Percentiles rank a stretch among this genome's conserved stretches.
phyloP scores from a whole-genome alignment of 2,888 invertebrate genomes.

The Acrobasis suavella region DNA sequence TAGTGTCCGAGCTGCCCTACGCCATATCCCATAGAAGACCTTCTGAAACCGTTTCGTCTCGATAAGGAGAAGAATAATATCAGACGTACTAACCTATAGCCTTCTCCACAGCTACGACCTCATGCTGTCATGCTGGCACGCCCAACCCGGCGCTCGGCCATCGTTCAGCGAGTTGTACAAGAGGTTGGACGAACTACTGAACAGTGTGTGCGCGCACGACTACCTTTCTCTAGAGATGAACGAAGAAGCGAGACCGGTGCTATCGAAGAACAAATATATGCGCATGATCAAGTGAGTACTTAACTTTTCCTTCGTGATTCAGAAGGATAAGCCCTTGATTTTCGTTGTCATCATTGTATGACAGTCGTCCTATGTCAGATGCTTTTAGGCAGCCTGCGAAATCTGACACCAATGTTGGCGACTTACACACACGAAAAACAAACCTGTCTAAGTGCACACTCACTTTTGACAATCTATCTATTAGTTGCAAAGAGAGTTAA shows the following conservation, averaged over 20 bases:
- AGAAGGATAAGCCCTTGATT: too few species aligned
- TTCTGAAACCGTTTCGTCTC: too few species aligned
- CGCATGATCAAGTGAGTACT: constrained; percentile 42
- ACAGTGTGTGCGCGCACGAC: constrained; percentile 56
- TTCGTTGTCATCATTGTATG: too few species aligned
- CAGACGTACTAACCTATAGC: background rate
- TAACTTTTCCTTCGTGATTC: background rate
- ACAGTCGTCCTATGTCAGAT: too few species aligned
- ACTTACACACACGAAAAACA: too few species aligned
- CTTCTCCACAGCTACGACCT: constrained; percentile 84
- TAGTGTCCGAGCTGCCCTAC: too few species aligned
- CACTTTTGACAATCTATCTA: too few species aligned
- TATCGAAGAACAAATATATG: constrained; percentile 43
- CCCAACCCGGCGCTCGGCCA: constrained; percentile 86
- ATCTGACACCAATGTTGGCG: too few species aligned
- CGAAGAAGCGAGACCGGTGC: constrained; percentile 41
- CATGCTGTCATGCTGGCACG: constrained; percentile 90
- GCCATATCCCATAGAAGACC: too few species aligned
- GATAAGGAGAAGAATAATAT: too few species aligned
- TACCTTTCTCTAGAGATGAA: constrained; percentile 64
- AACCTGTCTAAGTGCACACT: background rate
- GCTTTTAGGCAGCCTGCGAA: too few species aligned
- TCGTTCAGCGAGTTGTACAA: constrained; percentile 84
- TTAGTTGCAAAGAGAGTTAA: too few species aligned
- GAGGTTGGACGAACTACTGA: constrained; percentile 62